These are phyloP conservation scores for Discoglossus pictus DNA, from an alignment of 2,797 vertebrate species.

Conservation along the genomic window DNA sequence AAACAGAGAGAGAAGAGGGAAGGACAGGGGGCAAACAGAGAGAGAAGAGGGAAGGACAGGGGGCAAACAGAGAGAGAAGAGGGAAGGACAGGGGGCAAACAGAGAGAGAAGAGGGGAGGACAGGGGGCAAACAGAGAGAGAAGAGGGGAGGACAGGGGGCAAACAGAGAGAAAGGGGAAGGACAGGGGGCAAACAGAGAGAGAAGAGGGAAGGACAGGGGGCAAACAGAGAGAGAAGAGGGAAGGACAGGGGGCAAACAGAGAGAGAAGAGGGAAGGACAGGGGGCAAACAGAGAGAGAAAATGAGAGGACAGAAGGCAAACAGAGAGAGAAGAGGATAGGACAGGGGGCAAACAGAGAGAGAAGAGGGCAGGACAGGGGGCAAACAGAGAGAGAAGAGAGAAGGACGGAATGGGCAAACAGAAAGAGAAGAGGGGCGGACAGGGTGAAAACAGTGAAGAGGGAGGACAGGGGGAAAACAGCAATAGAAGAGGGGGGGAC, in stretches of 20 bases:
- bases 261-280: too few species aligned
- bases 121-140: background rate
- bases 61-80: too few species aligned
- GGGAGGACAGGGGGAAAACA: background rate
- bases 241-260: too few species aligned
- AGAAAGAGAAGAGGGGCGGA: background rate
- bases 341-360: background rate
- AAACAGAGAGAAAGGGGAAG: too few species aligned
- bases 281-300: background rate
- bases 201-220: too few species aligned
- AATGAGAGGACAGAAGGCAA: too few species aligned
- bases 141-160: background rate
- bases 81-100: background rate
- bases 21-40: background rate
- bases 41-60: background rate
- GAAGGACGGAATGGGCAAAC: background rate
- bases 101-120: background rate
- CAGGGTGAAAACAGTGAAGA: background rate
- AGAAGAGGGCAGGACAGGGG: too few species aligned
- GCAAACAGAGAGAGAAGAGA: background rate
- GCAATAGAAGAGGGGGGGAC: background rate
- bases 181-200: too few species aligned
- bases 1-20: background rate
- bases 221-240: background rate
- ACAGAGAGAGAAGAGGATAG: background rate